Evolutionary conservation across 2,888 invertebrate species (phyloP).

Genomic region (Eristalinus sepulchralis): DNA sequence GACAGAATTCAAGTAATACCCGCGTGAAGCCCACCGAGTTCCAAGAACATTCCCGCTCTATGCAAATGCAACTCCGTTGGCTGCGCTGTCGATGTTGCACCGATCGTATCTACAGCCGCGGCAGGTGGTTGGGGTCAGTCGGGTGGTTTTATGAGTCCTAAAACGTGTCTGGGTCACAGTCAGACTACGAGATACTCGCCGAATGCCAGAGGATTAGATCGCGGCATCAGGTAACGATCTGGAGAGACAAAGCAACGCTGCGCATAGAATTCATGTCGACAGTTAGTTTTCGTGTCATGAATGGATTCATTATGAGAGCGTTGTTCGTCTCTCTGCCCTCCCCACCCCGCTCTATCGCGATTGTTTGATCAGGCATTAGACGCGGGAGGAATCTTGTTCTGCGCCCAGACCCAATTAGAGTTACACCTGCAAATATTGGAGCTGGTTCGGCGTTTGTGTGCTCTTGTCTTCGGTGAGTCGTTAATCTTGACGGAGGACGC

Average conservation of each 20-base stretch:
- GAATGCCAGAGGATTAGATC: constrained; percentile 2
- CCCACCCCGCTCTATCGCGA: constrained; percentile 12
- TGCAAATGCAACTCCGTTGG: constrained; percentile 1
- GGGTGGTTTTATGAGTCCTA: constrained; percentile 7
- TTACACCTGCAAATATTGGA: background rate
- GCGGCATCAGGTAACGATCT: constrained; percentile 20
- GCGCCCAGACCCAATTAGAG: background rate
- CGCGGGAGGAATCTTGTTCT: background rate
- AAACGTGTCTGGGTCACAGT: constrained; percentile 27
- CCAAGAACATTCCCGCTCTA: background rate
- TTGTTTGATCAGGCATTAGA: constrained; percentile 30
- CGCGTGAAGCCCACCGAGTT: background rate
- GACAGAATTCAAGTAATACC: background rate
- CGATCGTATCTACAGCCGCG: background rate
- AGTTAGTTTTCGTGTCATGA: constrained; percentile 37
- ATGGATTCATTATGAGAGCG: constrained; percentile 47
- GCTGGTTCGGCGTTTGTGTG: background rate
- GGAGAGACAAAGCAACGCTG: constrained; percentile 4
- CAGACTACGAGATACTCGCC: background rate
- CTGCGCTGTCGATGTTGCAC: background rate
- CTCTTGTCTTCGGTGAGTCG: background rate
- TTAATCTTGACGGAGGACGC: background rate
- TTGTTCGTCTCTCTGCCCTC: background rate
- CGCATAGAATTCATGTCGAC: constrained; percentile 6
- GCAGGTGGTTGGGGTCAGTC: background rate